Conservation (phyloP, 1,140 invertebrate species). For the Thalassaphorura encarpata region DNA sequence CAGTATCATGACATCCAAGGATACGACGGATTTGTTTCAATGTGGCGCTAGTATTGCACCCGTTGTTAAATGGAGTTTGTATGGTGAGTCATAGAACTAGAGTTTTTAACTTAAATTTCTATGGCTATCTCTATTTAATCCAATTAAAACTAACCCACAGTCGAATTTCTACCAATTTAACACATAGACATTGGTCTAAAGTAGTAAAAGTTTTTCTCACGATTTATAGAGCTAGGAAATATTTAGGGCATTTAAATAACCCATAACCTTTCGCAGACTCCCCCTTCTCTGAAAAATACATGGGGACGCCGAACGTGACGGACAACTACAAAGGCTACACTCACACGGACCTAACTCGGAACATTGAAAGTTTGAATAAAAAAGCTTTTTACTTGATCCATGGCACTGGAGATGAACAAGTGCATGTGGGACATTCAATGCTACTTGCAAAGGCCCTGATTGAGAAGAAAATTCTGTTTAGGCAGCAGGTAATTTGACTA, state of each 20-base stretch:
- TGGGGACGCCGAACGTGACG: slow-evolving; percentile 80
- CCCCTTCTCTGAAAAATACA: slow-evolving; percentile 86
- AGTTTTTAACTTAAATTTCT: too few species aligned
- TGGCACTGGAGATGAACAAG: slow-evolving; percentile 80
- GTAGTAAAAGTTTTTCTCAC: too few species aligned
- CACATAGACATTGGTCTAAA: too few species aligned
- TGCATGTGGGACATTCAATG: slow-evolving; percentile 88
- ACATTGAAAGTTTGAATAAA: slow-evolving; percentile 55
- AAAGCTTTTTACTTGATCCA: slow-evolving; percentile 82
- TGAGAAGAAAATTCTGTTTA: slow-evolving; percentile 69
- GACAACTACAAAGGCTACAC: slow-evolving; percentile 86
- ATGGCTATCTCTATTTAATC: neutral
- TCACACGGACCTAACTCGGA: slow-evolving; percentile 70
- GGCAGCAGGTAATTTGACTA: slow-evolving; percentile 67
- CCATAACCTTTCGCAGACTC: slow-evolving; percentile 67
- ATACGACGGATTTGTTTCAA: slow-evolving; percentile 50
- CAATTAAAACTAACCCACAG: too few species aligned
- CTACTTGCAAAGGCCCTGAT: slow-evolving; percentile 72
- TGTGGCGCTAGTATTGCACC: slow-evolving; percentile 87
- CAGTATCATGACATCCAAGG: slow-evolving; percentile 62
- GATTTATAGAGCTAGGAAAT: too few species aligned
- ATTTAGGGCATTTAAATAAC: too few species aligned
- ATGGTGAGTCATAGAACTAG: slow-evolving; percentile 55
- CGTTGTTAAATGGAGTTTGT: slow-evolving; percentile 83
- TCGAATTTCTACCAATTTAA: too few species aligned